Evolutionary conservation across 2,797 vertebrate genomes (phyloP).

Genomic region (Ctenosaura bakeri): DNA sequence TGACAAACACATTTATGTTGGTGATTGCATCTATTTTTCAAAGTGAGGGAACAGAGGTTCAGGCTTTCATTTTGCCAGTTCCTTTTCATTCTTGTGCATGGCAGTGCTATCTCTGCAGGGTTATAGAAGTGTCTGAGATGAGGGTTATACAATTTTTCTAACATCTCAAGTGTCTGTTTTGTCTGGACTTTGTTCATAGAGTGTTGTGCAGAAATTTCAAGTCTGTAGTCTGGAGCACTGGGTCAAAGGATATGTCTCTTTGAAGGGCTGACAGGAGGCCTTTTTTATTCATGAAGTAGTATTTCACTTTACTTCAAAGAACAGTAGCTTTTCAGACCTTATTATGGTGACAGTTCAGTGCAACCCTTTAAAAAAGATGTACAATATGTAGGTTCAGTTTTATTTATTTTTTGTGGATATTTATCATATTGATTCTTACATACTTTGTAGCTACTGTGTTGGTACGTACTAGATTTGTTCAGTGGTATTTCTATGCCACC

Average conservation of each 20-base stretch:
- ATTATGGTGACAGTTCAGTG: conserved; percentile 61
- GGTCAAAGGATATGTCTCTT: conserved; percentile 90
- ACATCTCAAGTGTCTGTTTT: conserved; percentile 92
- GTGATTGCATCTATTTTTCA: conserved; percentile 39
- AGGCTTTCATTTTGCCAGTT: conserved; percentile 64
- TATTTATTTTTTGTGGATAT: conserved; percentile 38
- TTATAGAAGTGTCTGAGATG: conserved; percentile 78
- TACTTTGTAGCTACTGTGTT: background rate
- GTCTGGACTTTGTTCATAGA: conserved; percentile 87
- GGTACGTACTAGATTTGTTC: conserved; percentile 50
- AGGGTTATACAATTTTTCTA: conserved; percentile 78
- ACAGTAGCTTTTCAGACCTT: conserved; percentile 78
- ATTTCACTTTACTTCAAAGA: conserved; percentile 88
- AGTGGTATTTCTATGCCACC: conserved; percentile 13
- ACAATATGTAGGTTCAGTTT: conserved; percentile 60
- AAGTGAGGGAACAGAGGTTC: conserved; percentile 10
- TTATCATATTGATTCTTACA: conserved; percentile 54
- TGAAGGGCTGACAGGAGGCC: conserved; percentile 85
- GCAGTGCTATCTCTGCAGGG: conserved; percentile 71
- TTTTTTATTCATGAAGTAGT: conserved; percentile 85
- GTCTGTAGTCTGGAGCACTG: conserved; percentile 86
- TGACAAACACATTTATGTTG: conserved; percentile 34
- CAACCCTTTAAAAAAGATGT: conserved; percentile 57
- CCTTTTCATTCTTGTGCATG: conserved; percentile 64
- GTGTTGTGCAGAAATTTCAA: conserved; percentile 85